Evolutionary conservation across 1,140 invertebrate species (phyloP), one percentile per base, ranked within the genome.

Genomic region (Eurosta solidaginis): DNA sequence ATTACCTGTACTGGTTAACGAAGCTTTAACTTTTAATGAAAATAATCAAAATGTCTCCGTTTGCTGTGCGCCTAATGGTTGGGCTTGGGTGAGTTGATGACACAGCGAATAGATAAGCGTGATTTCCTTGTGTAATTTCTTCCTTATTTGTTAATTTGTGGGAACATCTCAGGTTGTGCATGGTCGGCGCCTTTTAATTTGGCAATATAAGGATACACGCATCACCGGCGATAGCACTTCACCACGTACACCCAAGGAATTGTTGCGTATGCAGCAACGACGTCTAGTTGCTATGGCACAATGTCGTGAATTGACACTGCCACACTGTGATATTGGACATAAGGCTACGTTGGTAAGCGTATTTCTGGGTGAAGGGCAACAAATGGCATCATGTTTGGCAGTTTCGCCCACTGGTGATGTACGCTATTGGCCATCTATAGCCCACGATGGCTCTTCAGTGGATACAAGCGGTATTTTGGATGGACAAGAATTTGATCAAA

Each of bases 351-450:
- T 97, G 33, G 94, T 98, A 6, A 92, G 92, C 79, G 91, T 98
- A 7, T 95, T 96, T 85, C 89, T 92, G 54, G 89, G 90, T 4
- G 88, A 90, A 79, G 92, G 92, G 14, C 91, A 91, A 78, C 93
- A 94, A 90, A 91, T 93, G 80, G 94, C 96, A 33, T 93, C 94
- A 10, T 97, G 96, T 83, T 93, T 98, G 81, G 96, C 96, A 47
- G 95, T 97, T 0, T 97, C 96, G 12, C 96, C 97, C 29, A 96
- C 97, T 87, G 97, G 96, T n/a, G 90, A 93, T 44, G 92, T 96
- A 3, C 90, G 96, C 17, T 98, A 95, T 87, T 98, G 97, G 97
- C 90, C 95, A 0, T 96, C 93, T 36, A 93, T 98, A 49, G 93
- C 94, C 0, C 96, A 97, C 83, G 96, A 97, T 83, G 93, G 93